Base-by-base conservation (phyloP, 2,113 vertebrate genomes). In the Aplodontia rufa region DNA sequence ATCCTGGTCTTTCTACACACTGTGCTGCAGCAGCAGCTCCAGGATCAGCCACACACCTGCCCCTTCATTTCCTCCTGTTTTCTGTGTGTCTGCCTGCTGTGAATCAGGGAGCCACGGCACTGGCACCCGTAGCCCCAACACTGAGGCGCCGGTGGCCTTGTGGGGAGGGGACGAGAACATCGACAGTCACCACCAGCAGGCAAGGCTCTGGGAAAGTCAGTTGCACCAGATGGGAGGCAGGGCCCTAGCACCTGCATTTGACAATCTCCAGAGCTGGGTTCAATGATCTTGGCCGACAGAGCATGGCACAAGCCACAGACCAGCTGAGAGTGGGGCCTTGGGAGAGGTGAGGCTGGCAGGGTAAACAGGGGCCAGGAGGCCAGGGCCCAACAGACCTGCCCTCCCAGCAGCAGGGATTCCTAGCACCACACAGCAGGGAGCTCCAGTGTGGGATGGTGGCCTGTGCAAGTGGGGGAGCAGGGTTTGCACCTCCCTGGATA, bases 1-100 rank as follows among this genome's bases (percentile, higher is more conserved):
- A 0, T 0, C 0, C 0, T 45, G 2, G 8, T 3, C 55, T 20
- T 51, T 12, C 26, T 16, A 10, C 11, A 4, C 7, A 3, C 30
- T 40, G 22, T 0, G 3, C 66, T 12, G 8, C 32, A 1, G 8
- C 14, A 51, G 24, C 1, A 1, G 13, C 2, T 20, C 71, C 3
- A 0, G 17, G 22, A 42, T n/a, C 78, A 19, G 4, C 13, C 26
- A 8, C 22, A 35, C 4, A 0, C 8, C 8, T 53, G 8, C 12
- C 12, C 68, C 42, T 49, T 37, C 32, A 30, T 14, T 20, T 40
- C 32, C 5, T 47, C 13, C 26, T 28, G 12, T 5, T 16, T 45
- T 8, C 79, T 10, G 58, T 42, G 45, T n/a, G 45, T 76, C 84
- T 2, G 1, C n/a, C 40, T 16, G 40, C 45, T 30, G 0, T 6